Evolutionary conservation across 1,140 invertebrate genomes (phyloP).

Genomic region (Coptotermes formosanus): DNA sequence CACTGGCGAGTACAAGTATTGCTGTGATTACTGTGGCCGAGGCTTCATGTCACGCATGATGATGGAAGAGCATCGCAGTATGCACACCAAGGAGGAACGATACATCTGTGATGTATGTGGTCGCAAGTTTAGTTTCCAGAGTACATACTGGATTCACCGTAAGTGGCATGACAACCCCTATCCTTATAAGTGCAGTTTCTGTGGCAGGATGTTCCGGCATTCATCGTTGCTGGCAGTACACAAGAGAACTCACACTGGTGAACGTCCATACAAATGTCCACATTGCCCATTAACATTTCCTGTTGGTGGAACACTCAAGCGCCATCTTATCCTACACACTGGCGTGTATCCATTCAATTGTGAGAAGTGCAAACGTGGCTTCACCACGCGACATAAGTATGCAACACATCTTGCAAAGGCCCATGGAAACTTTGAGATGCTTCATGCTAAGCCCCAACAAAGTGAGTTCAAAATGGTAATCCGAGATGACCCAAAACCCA

Average conservation of each 20-base stretch:
- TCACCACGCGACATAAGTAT: constrained; percentile 37
- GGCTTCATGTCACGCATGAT: constrained; percentile 38
- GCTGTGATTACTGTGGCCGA: constrained; percentile 38
- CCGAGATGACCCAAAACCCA: constrained; percentile 23
- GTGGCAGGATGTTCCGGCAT: constrained; percentile 37
- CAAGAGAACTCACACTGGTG: constrained; percentile 36
- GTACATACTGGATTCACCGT: constrained; percentile 40
- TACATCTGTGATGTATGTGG: constrained; percentile 40
- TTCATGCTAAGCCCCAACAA: constrained; percentile 25
- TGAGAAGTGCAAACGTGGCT: constrained; percentile 37
- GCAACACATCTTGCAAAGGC: constrained; percentile 35
- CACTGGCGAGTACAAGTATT: constrained; percentile 38
- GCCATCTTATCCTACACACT: constrained; percentile 39
- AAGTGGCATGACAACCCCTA: constrained; percentile 41
- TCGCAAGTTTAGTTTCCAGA: constrained; percentile 37
- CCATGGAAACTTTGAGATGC: constrained; percentile 29
- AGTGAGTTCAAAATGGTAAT: constrained; percentile 36
- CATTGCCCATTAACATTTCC: constrained; percentile 35
- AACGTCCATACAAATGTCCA: constrained; percentile 37
- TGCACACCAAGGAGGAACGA: constrained; percentile 38
- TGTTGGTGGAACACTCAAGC: constrained; percentile 36
- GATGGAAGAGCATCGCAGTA: constrained; percentile 37
- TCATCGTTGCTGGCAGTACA: constrained; percentile 39
- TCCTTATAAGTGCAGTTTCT: constrained; percentile 41
- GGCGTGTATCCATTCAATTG: constrained; percentile 38